A percentile compares a stretch with the other conserved stretches of the same genome.
phyloP scores from a whole-genome alignment of 2,113 vertebrate genomes.

The Manacus vitellinus region DNA sequence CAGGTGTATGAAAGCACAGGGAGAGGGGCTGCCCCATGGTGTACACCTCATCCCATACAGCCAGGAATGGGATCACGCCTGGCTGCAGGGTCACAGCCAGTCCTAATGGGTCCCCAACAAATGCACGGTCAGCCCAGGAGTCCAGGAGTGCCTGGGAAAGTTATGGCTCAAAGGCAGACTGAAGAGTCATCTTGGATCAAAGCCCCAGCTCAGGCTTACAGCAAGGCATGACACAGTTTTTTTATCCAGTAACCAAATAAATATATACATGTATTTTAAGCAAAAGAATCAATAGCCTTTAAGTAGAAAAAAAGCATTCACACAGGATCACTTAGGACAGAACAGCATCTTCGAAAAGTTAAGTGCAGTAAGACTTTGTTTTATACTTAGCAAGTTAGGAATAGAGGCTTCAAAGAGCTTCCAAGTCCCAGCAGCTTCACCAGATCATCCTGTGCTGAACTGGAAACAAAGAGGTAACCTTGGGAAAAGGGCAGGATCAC shows the following conservation, averaged over 20 bases:
- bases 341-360: not conserved
- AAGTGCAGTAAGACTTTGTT: not conserved
- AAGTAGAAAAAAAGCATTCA: not conserved
- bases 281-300: not conserved
- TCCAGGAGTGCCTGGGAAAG: not conserved
- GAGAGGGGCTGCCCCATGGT: not conserved
- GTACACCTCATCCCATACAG: not conserved
- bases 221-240: not conserved
- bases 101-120: rapidly evolving
- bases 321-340: not conserved
- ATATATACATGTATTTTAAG: not conserved
- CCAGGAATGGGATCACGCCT: not conserved
- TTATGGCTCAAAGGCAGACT: not conserved
- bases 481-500: not conserved
- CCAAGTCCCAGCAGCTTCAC: not conserved
- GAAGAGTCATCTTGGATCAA: not conserved
- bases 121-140: not conserved
- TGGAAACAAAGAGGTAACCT: not conserved
- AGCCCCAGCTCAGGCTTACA: not conserved
- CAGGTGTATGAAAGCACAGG: not conserved
- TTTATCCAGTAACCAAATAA: not conserved
- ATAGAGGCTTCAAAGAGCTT: not conserved
- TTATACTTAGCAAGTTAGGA: not conserved
- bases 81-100: not conserved
- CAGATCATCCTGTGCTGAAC: not conserved